These are phyloP conservation scores for Micrastur ruficollis DNA, from an alignment of 2,797 vertebrate genomes.

Conservation along the genomic window DNA sequence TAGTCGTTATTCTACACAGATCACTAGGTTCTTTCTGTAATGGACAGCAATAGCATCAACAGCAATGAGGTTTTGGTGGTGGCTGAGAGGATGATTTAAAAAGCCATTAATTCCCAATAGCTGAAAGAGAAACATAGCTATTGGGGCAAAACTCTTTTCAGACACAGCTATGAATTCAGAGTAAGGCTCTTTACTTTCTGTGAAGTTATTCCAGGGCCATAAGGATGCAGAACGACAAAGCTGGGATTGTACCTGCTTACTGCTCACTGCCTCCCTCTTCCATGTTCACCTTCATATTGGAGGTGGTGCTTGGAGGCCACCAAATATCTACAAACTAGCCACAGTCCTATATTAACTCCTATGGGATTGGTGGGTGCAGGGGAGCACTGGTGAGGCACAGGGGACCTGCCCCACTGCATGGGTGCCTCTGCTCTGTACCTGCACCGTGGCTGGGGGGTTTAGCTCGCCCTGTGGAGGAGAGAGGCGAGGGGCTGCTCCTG, in stretches of 20 bases:
- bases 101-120: neutral
- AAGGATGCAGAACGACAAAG: neutral
- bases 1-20: neutral
- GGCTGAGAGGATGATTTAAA: neutral
- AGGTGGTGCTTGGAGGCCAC: neutral
- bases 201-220: neutral
- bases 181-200: neutral
- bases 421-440: neutral
- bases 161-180: neutral
- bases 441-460: accelerated
- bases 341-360: neutral
- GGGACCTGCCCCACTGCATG: accelerated
- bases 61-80: neutral
- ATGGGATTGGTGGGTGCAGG: neutral
- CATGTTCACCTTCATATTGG: accelerated
- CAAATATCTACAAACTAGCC: neutral
- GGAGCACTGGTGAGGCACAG: neutral
- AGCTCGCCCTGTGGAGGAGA: accelerated
- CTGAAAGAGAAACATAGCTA: neutral
- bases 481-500: neutral
- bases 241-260: neutral
- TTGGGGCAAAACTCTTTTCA: neutral
- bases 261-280: neutral
- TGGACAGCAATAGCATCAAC: neutral
- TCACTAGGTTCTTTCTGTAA: neutral